Base-by-base conservation (phyloP, 2,888 invertebrate species). In the Acleris literana region DNA sequence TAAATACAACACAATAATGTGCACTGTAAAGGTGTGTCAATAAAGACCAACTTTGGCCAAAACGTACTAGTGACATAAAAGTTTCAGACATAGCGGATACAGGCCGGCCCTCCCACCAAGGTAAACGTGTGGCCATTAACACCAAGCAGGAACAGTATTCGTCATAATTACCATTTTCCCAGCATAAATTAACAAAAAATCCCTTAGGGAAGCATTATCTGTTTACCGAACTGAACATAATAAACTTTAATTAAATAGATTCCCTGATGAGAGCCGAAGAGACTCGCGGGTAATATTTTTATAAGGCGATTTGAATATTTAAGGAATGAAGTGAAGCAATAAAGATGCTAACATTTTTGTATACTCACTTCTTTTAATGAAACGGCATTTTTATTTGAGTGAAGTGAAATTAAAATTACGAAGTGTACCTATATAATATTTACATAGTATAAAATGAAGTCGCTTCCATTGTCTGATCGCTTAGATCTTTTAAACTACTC, bases 41-140 rank as follows among this genome's bases (percentile, higher is more conserved):
- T 39, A 39, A 39, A 39, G 39, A 39, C 13, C 39, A 13, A 39
- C 39, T 39, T 39, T 13, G 39, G 39, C 13, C 39, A 13, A 13
- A 39, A 9, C 39, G 5, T 39, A 13, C 39, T 39, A 39, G 4
- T 3, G 39, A 39, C 39, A 39, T 13, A 13, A 39, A 13, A 13
- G 39, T 39, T 39, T 13, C 13, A 39, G 39, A 13, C 13, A 3
- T 13, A 39, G 33, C 33, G 39, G 39, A 88, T 83, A 85, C 85
- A 85, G 84, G n/a, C 43, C 81, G 79, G 80, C 82, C 78, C 82
- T 79, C 78, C 81, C 76, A 71, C 72, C 77, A 78, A 79, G 85
- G 84, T 85, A 77, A 76, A 75, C 71, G 78, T 77, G 68, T 70
- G 79, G 83, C 82, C 80, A 79, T 54, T 64, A 57, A 20, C 52